Conservation (phyloP, 1,140 invertebrate species). For the Diorhabda sublineata region DNA sequence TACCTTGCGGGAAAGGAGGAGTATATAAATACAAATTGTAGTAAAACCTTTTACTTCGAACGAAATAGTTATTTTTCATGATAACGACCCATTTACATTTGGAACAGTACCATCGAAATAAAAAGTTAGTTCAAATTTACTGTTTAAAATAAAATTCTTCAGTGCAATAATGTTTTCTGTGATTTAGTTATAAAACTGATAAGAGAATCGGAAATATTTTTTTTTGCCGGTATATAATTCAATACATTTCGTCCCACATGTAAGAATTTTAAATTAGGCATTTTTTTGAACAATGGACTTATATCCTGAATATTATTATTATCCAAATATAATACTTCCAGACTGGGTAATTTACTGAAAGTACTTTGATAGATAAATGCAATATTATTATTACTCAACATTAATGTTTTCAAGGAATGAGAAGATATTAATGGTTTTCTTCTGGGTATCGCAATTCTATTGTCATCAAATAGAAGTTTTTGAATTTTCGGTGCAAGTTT, state of each 20-base stretch:
- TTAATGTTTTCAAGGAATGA: conserved; percentile 28
- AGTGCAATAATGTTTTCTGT: not conserved
- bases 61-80: too few relatives aligned
- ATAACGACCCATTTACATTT: too few relatives aligned
- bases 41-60: too few relatives aligned
- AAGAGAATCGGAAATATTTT: conserved; percentile 21
- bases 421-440: conserved; percentile 32
- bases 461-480: conserved; percentile 33
- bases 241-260: conserved; percentile 38
- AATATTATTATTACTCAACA: conserved; percentile 38
- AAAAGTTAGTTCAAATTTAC: too few relatives aligned
- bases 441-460: conserved; percentile 29
- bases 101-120: too few relatives aligned
- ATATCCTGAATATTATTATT: conserved; percentile 32
- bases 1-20: too few relatives aligned
- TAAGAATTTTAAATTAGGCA: conserved; percentile 34
- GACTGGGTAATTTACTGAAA: conserved; percentile 31
- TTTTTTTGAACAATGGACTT: conserved; percentile 29
- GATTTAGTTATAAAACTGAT: conserved; percentile 24
- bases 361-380: conserved; percentile 24
- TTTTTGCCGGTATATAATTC: conserved; percentile 28
- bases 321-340: conserved; percentile 39
- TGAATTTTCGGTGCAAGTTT: conserved; percentile 25
- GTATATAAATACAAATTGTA: too few relatives aligned
- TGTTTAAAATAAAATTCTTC: too few relatives aligned